phyloP scores from a whole-genome alignment of 2,113 vertebrate genomes.

The Strix aluco region DNA sequence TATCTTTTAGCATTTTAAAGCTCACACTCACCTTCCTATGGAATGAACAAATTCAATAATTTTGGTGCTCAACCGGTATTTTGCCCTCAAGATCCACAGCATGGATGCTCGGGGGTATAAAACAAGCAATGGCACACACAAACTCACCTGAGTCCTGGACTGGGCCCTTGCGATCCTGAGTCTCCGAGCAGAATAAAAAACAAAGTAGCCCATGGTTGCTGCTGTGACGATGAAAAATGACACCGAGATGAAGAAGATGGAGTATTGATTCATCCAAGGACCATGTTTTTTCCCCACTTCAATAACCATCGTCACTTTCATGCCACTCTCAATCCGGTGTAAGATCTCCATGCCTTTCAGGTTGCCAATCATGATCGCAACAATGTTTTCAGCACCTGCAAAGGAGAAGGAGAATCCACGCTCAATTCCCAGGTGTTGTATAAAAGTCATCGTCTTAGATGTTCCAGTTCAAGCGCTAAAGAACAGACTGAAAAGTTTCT shows the following conservation, averaged over 20 bases:
- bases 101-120: not conserved
- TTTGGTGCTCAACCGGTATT: not conserved
- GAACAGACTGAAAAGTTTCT: not conserved
- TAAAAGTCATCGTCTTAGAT: not conserved
- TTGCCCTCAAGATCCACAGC: not conserved
- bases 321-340: slow-evolving; percentile 55
- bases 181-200: slow-evolving; percentile 85
- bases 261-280: slow-evolving; percentile 84
- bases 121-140: not conserved
- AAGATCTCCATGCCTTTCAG: slow-evolving; percentile 80
- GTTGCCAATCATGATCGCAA: slow-evolving; percentile 87
- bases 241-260: slow-evolving; percentile 86
- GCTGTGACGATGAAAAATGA: slow-evolving; percentile 87
- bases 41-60: not conserved
- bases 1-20: not conserved
- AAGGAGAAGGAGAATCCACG: slow-evolving; percentile 9
- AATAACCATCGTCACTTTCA: slow-evolving; percentile 81
- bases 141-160: slow-evolving; percentile 82
- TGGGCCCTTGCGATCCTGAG: slow-evolving; percentile 77
- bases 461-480: not conserved
- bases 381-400: slow-evolving; percentile 80
- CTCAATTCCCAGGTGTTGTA: not conserved
- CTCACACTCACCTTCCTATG: not conserved
- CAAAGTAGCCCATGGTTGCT: slow-evolving; percentile 85
- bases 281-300: slow-evolving; percentile 83